Conservation (phyloP, 2,888 invertebrate species). For the Meiosimyza platycephala region DNA sequence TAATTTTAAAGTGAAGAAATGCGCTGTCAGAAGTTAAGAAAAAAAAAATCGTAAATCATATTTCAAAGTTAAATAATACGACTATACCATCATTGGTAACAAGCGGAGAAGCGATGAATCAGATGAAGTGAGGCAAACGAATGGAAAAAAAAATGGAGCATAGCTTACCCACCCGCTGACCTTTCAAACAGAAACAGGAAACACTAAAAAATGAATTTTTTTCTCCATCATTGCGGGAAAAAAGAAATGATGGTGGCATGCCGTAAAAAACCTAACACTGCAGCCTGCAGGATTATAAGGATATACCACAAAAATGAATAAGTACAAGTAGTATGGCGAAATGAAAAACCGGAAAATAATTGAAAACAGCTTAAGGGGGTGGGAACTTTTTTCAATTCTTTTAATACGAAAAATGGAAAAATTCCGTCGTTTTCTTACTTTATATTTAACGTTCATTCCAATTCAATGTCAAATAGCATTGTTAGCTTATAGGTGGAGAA, state of each 20-base stretch:
- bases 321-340: too few relatives aligned
- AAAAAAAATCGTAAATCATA: conserved; percentile 48
- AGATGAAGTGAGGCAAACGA: conserved; percentile 4
- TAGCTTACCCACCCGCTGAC: conserved; percentile 4
- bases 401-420: not conserved
- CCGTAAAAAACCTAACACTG: not conserved
- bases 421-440: not conserved
- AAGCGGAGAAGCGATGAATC: not conserved
- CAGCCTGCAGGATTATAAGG: too few relatives aligned
- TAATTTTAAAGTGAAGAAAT: conserved; percentile 43
- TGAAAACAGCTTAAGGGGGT: conserved; percentile 27
- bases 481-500: too few relatives aligned
- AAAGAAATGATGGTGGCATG: conserved; percentile 4
- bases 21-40: conserved; percentile 41
- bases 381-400: conserved; percentile 18
- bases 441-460: not conserved
- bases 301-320: too few relatives aligned
- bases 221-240: not conserved
- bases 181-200: conserved; percentile 24
- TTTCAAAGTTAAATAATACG: conserved; percentile 43
- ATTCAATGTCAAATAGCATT: too few relatives aligned
- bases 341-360: conserved; percentile 38
- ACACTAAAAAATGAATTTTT: conserved; percentile 23
- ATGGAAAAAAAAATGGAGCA: conserved; percentile 22
- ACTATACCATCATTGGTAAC: too few relatives aligned